Percentiles rank a stretch among this genome's conserved stretches.
Conservation (phyloP, 1,140 invertebrate species). For the Ceratosolen solmsi region DNA sequence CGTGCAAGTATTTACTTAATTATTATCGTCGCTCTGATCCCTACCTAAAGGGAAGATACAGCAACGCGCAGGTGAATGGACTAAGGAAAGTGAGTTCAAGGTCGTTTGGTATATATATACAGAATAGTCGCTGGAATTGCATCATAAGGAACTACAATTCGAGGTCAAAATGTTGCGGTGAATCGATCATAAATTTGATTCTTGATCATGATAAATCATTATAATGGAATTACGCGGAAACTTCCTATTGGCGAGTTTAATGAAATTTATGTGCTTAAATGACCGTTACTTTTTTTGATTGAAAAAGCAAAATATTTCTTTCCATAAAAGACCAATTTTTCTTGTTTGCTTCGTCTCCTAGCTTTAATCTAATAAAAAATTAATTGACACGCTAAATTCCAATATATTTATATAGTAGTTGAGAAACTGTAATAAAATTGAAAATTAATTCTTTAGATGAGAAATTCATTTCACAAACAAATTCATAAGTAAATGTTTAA, state of each 20-base stretch:
- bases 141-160: conserved; percentile 19
- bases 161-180: conserved; percentile 8
- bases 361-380: too few relatives aligned
- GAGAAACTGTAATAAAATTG: too few relatives aligned
- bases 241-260: not conserved
- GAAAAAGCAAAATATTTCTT: not conserved
- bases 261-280: not conserved
- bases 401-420: too few relatives aligned
- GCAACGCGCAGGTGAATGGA: conserved; percentile 48
- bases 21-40: not conserved
- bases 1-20: not conserved
- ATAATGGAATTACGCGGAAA: not conserved
- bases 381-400: too few relatives aligned
- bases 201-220: not conserved
- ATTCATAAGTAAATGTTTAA: too few relatives aligned
- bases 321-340: not conserved
- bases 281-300: not conserved
- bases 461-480: too few relatives aligned
- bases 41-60: conserved; percentile 1
- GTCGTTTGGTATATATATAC: conserved; percentile 45
- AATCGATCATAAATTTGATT: not conserved
- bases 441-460: too few relatives aligned
- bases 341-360: not conserved
- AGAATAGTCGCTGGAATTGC: conserved; percentile 12
- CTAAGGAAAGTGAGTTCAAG: conserved; percentile 59